phyloP scores from a whole-genome alignment of 2,888 invertebrate species.

The Tetragonisca angustula region DNA sequence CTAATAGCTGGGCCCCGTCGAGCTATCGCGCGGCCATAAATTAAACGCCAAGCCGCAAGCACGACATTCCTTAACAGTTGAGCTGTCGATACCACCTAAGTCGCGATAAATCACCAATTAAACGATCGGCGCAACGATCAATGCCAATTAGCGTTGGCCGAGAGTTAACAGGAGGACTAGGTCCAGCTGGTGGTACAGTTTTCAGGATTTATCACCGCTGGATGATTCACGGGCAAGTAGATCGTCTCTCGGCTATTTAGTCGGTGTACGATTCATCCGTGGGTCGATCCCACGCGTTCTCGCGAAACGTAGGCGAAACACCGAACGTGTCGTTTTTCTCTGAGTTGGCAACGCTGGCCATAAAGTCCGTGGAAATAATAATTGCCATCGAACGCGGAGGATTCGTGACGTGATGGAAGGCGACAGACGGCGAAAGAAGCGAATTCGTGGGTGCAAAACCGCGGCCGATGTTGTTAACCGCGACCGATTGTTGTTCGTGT shows the following conservation, averaged over 20 bases:
- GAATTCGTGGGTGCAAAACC: conserved; percentile 22
- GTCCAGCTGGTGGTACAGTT: neutral
- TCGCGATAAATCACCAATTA: conserved; percentile 13
- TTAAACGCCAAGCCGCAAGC: neutral
- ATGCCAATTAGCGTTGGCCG: neutral
- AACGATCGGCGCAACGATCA: neutral
- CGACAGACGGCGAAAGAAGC: neutral
- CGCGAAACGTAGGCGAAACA: conserved; percentile 16
- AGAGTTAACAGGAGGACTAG: neutral
- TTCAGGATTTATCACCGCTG: neutral
- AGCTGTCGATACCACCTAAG: conserved; percentile 4
- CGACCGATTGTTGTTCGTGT: conserved; percentile 30
- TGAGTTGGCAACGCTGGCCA: too few species aligned
- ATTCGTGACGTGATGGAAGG: neutral
- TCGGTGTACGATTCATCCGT: conserved; percentile 14
- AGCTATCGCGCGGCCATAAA: neutral
- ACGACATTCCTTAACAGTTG: conserved; percentile 6
- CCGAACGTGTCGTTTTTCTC: too few species aligned
- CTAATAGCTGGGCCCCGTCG: neutral
- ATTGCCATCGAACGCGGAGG: conserved; percentile 7
- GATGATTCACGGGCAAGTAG: conserved; percentile 22
- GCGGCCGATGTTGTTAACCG: conserved; percentile 12
- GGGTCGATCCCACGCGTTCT: conserved; percentile 33
- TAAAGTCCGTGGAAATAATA: neutral
- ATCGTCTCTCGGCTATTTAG: conserved; percentile 18